Conservation (phyloP, 2,888 invertebrate species). For the Sympetrum striolatum region DNA sequence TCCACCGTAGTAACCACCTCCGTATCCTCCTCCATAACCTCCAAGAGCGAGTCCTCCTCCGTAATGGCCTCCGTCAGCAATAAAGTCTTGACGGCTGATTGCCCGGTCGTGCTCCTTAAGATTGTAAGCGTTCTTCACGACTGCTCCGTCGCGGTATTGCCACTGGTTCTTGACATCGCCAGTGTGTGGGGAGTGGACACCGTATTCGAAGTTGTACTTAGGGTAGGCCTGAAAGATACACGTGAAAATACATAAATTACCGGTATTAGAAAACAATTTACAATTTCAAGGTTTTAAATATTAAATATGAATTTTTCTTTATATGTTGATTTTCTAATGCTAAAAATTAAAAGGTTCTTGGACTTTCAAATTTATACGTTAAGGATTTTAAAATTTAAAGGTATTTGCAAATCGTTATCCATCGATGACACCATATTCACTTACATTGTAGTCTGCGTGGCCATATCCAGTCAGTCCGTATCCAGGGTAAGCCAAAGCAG, state of each 20-base stretch:
- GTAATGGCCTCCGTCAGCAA: too few species aligned
- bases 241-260: background rate
- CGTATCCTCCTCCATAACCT: background rate
- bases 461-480: background rate
- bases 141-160: background rate
- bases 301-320: background rate
- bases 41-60: background rate
- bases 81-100: background rate
- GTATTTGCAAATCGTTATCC: too few species aligned
- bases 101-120: background rate
- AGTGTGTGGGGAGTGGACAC: background rate
- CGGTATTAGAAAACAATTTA: background rate
- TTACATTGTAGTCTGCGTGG: background rate
- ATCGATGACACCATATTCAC: background rate
- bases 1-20: background rate
- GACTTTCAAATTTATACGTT: too few species aligned
- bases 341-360: background rate
- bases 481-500: background rate
- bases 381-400: too few species aligned
- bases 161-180: background rate
- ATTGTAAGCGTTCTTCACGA: background rate
- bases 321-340: too few species aligned
- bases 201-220: conserved; percentile 25
- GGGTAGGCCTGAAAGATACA: background rate
- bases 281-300: background rate